phyloP scores from a whole-genome alignment of 2,888 invertebrate genomes.

The Teleiodes luculella region DNA sequence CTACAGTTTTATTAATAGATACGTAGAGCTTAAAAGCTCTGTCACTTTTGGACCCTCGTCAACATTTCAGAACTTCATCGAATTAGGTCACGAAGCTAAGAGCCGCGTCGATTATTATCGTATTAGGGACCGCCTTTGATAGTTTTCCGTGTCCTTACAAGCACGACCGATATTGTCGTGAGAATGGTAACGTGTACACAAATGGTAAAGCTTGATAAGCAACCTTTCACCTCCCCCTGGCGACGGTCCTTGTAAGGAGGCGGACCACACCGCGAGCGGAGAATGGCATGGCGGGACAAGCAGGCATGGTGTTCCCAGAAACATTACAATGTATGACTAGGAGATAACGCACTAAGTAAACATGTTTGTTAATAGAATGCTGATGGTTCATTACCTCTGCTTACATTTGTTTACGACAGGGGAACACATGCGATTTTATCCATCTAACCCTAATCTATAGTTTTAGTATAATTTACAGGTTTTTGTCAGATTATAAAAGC shows the following conservation, averaged over 20 bases:
- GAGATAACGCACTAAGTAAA: neutral
- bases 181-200: slow-evolving; percentile 44
- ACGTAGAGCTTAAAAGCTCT: neutral
- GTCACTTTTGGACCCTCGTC: slow-evolving; percentile 2
- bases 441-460: too few relatives aligned
- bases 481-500: slow-evolving; percentile 1
- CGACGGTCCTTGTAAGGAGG: slow-evolving; percentile 42
- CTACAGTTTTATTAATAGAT: too few relatives aligned
- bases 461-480: neutral
- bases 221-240: slow-evolving; percentile 59
- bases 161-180: slow-evolving; percentile 32
- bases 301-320: slow-evolving; percentile 16
- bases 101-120: neutral
- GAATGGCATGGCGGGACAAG: slow-evolving; percentile 26
- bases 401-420: slow-evolving; percentile 1
- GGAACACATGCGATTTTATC: neutral
- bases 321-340: slow-evolving; percentile 9
- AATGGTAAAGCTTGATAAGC: slow-evolving; percentile 29
- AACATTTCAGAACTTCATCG: neutral
- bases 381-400: slow-evolving; percentile 5
- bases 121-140: neutral
- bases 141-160: neutral
- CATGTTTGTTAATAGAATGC: slow-evolving; percentile 11
- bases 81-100: neutral
- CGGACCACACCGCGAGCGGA: slow-evolving; percentile 47